Evolutionary conservation across 2,888 invertebrate genomes (phyloP).

Genomic region (Noctua fimbriata): DNA sequence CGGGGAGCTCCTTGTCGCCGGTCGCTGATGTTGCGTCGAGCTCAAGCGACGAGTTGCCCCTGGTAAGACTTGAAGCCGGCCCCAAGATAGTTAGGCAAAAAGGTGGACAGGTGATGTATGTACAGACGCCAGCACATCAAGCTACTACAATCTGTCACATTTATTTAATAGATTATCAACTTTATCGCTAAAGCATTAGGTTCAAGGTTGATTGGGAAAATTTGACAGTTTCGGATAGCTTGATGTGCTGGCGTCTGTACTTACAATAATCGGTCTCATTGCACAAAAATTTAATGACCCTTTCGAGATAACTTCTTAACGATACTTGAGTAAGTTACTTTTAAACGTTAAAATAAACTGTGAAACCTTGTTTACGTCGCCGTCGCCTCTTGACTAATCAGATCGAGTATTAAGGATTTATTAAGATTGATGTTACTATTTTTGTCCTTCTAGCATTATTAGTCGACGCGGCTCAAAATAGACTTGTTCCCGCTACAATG

Average conservation of each 20-base stretch:
- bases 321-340: background rate
- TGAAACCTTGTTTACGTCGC: constrained; percentile 7
- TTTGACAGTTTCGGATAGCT: too few species aligned
- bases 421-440: constrained; percentile 40
- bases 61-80: background rate
- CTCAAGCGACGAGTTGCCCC: background rate
- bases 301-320: background rate
- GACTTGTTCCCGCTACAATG: background rate
- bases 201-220: too few species aligned
- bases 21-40: too few species aligned
- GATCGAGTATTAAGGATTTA: constrained; percentile 10
- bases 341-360: background rate
- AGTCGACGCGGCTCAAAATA: background rate
- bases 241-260: background rate
- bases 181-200: too few species aligned
- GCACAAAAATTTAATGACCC: background rate
- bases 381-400: constrained; percentile 4
- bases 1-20: too few species aligned
- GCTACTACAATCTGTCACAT: too few species aligned
- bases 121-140: too few species aligned
- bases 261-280: background rate
- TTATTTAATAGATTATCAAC: too few species aligned
- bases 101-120: too few species aligned
- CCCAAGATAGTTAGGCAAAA: background rate
- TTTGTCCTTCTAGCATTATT: background rate